A percentile compares a stretch with the other conserved stretches of the same genome.
Conservation (phyloP, 2,113 vertebrate genomes). For the Clarias batrachus region DNA sequence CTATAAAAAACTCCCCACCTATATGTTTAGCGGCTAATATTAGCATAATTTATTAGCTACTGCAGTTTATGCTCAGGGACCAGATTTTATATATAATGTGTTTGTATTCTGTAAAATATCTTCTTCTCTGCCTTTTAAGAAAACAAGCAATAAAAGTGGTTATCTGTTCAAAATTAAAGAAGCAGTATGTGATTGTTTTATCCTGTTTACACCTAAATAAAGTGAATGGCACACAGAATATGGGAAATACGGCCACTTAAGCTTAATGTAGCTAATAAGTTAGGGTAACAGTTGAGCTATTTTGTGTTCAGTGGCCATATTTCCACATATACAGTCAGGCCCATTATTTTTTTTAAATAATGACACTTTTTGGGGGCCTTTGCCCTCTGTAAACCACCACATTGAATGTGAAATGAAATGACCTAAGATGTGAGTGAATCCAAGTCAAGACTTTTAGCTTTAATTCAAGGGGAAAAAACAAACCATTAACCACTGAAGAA, state of each 20-base stretch:
- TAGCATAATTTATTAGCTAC: background rate
- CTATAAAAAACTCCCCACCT: background rate
- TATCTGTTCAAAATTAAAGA: background rate
- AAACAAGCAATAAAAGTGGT: background rate
- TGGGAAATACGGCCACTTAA: background rate
- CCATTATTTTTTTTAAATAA: too few species aligned
- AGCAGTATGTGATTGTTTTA: background rate
- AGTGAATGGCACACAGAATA: background rate
- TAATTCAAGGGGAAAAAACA: too few species aligned
- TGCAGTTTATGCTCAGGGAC: background rate
- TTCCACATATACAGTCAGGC: background rate
- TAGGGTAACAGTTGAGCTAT: background rate
- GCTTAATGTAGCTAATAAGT: background rate
- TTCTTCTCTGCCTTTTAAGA: background rate
- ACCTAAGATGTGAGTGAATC: too few species aligned
- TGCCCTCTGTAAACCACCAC: too few species aligned
- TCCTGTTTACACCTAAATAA: background rate
- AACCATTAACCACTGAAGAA: too few species aligned
- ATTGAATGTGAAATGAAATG: too few species aligned
- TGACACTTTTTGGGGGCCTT: too few species aligned
- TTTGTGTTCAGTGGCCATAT: background rate
- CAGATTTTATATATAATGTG: background rate
- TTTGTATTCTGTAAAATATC: background rate
- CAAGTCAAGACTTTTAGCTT: too few species aligned
- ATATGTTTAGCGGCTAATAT: background rate